Conservation (phyloP, 2,113 vertebrate species). For the Herpailurus yagouaroundi region DNA sequence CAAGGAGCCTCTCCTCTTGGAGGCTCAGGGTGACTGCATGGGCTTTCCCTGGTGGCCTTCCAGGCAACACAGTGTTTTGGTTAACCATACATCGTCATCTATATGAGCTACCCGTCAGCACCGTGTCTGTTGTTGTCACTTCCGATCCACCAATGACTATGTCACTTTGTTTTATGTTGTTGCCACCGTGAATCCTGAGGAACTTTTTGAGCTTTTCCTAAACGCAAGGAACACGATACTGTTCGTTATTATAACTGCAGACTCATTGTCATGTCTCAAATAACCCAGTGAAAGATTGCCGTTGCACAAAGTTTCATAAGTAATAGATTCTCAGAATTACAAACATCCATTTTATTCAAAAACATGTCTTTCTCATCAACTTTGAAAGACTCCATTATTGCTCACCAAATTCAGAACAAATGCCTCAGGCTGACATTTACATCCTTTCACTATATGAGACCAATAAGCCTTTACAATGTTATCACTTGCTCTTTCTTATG, state of each 20-base stretch:
- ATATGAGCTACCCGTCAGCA: not conserved
- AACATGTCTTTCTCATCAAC: not conserved
- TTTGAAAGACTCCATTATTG: not conserved
- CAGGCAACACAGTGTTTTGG: not conserved
- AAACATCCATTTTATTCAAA: slow-evolving; percentile 13
- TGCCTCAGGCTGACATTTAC: not conserved
- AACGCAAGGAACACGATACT: not conserved
- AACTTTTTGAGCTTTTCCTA: not conserved
- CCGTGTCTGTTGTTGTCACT: not conserved
- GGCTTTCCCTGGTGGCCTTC: not conserved
- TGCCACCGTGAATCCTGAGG: not conserved
- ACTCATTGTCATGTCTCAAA: not conserved
- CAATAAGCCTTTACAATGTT: not conserved
- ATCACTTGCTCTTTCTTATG: not conserved
- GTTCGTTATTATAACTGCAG: not conserved
- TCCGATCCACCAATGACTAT: not conserved
- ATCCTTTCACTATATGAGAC: not conserved
- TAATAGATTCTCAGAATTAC: not conserved
- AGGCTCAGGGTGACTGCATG: not conserved
- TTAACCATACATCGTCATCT: not conserved
- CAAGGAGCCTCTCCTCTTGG: not conserved
- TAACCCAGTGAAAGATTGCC: not conserved
- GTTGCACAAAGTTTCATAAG: not conserved
- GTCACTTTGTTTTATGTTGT: not conserved
- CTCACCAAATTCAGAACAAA: not conserved